Conservation (phyloP, 2,797 vertebrate genomes). For the Lepilemur septentrionalis region DNA sequence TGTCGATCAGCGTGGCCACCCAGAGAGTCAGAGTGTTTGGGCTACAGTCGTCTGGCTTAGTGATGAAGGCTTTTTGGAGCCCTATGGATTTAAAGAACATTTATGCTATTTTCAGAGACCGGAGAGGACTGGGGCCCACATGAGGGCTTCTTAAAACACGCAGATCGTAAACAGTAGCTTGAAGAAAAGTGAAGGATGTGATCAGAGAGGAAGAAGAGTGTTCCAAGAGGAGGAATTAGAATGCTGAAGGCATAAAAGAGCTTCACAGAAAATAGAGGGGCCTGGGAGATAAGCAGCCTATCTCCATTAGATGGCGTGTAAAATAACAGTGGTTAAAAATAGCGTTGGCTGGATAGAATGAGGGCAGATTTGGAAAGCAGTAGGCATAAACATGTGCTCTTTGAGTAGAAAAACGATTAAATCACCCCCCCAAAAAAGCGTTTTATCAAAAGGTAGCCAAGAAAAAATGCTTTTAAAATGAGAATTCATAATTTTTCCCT, state of each 20-base stretch:
- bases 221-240: neutral
- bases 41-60: neutral
- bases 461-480: neutral
- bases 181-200: neutral
- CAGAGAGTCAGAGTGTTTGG: neutral
- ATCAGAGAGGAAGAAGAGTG: neutral
- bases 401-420: neutral
- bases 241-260: neutral
- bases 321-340: neutral
- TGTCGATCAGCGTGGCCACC: neutral
- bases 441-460: slow-evolving; percentile 7
- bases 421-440: neutral
- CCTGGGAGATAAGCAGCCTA: neutral
- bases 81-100: neutral
- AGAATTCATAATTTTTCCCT: neutral
- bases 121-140: neutral
- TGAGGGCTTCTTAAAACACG: neutral
- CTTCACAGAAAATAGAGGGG: neutral
- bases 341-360: neutral
- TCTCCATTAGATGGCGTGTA: neutral
- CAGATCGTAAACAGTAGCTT: neutral
- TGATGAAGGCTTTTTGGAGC: neutral
- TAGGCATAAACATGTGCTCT: neutral
- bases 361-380: neutral
- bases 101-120: neutral